These are phyloP conservation scores for Elgaria multicarinata DNA, from an alignment of 2,113 vertebrate species.

Conservation along the genomic window DNA sequence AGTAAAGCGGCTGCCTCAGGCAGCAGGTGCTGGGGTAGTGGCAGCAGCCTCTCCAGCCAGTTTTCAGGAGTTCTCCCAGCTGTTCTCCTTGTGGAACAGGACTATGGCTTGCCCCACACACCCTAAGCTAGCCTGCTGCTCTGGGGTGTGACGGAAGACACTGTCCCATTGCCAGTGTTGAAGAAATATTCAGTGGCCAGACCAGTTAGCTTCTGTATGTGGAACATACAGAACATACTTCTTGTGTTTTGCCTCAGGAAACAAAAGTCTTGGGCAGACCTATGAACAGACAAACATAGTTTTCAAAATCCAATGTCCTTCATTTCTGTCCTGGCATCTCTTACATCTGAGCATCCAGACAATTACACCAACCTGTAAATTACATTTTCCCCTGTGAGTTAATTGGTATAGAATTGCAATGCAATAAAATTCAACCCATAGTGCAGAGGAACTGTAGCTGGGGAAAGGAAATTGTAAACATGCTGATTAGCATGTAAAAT, in stretches of 20 bases:
- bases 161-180: not conserved
- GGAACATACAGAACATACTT: no score
- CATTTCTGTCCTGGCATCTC: conserved; percentile 56
- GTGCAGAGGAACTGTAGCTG: conserved; percentile 64
- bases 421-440: conserved; percentile 67
- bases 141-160: no score
- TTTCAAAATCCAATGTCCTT: conserved; percentile 41
- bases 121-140: no score
- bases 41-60: not conserved
- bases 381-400: conserved; percentile 69
- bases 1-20: not conserved
- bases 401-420: conserved; percentile 77
- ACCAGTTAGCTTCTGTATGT: not conserved
- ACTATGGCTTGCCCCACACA: not conserved
- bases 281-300: not conserved
- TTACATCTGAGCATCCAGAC: conserved; percentile 70
- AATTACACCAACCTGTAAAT: conserved; percentile 75
- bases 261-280: not conserved
- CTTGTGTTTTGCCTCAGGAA: not conserved
- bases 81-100: not conserved
- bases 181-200: not conserved
- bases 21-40: not conserved
- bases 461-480: conserved; percentile 74
- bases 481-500: conserved; percentile 75
- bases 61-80: no score